These are phyloP conservation scores for Platycheirus rosarum DNA, from an alignment of 2,888 invertebrate species.

Conservation along the genomic window DNA sequence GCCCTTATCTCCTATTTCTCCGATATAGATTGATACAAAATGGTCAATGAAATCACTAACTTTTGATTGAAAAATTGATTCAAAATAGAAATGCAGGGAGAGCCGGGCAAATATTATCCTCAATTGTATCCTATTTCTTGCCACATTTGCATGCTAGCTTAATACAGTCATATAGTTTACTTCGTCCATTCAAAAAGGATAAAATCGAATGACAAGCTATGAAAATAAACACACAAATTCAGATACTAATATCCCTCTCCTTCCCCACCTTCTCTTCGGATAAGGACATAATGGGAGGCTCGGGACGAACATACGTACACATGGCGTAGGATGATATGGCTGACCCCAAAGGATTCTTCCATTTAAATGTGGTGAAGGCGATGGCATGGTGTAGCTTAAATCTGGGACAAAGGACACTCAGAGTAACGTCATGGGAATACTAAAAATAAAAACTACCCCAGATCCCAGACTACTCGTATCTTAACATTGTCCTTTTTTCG, in stretches of 20 bases:
- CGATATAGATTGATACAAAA: not conserved
- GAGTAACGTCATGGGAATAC: slow-evolving; percentile 55
- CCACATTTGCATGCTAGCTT: slow-evolving; percentile 39
- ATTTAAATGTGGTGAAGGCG: slow-evolving; percentile 11
- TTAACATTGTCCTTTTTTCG: slow-evolving; percentile 24
- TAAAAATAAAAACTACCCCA: slow-evolving; percentile 68
- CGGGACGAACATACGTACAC: not conserved
- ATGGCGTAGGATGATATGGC: not conserved
- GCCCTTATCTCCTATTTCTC: too few relatives aligned
- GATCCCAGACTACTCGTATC: slow-evolving; percentile 39
- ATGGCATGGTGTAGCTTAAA: slow-evolving; percentile 32
- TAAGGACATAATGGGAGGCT: slow-evolving; percentile 10
- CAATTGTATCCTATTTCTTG: slow-evolving; percentile 55
- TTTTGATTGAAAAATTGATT: slow-evolving; percentile 65
- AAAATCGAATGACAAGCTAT: slow-evolving; percentile 54
- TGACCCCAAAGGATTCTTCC: slow-evolving; percentile 31
- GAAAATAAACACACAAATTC: slow-evolving; percentile 65
- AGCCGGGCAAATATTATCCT: slow-evolving; percentile 56
- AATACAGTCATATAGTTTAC: slow-evolving; percentile 30
- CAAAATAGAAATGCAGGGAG: slow-evolving; percentile 45
- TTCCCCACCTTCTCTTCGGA: slow-evolving; percentile 1
- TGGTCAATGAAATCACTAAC: slow-evolving; percentile 38
- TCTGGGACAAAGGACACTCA: slow-evolving; percentile 42
- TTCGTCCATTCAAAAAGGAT: slow-evolving; percentile 27
- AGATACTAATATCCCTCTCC: not conserved